These are phyloP conservation scores for Henricia sp. DNA, from an alignment of 53 echinoderm and acorn worm species.

Conservation along the genomic window DNA sequence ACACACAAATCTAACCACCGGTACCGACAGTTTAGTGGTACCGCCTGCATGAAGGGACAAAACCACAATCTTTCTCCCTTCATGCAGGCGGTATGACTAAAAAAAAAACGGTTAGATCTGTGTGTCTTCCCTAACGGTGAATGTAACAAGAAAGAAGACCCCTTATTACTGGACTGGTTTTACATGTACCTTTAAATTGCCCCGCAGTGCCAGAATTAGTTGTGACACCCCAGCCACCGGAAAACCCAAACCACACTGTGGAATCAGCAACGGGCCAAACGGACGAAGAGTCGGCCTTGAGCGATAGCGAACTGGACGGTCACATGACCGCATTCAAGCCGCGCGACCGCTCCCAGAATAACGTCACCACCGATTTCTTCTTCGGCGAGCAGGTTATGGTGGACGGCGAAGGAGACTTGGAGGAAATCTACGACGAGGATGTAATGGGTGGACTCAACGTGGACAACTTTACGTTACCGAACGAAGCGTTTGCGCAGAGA, in stretches of 20 bases:
- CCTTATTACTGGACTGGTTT: no score
- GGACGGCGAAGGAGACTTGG: constrained; percentile 74
- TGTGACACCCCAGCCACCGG: neutral
- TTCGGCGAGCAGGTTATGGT: constrained; percentile 72
- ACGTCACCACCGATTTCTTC: constrained; percentile 63
- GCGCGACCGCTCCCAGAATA: constrained; percentile 54
- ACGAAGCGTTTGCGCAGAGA: constrained; percentile 83
- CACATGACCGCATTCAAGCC: constrained; percentile 24
- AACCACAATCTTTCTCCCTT: no score
- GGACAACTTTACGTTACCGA: constrained; percentile 74
- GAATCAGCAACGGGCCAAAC: constrained; percentile 83
- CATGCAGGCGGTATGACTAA: no score
- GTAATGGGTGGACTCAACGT: constrained; percentile 20
- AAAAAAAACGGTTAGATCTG: no score
- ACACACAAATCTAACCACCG: no score
- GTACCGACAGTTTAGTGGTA: no score
- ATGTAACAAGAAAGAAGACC: no score
- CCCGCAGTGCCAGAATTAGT: constrained; percentile 6
- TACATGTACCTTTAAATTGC: neutral
- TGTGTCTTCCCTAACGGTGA: no score
- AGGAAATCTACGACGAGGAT: constrained; percentile 39
- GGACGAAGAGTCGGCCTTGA: constrained; percentile 86
- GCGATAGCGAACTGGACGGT: constrained; percentile 88
- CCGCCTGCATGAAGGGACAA: no score
- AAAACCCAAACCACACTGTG: constrained; percentile 46